Evolutionary conservation across 2,888 invertebrate species (phyloP).

Genomic region (Stenurella melanura): DNA sequence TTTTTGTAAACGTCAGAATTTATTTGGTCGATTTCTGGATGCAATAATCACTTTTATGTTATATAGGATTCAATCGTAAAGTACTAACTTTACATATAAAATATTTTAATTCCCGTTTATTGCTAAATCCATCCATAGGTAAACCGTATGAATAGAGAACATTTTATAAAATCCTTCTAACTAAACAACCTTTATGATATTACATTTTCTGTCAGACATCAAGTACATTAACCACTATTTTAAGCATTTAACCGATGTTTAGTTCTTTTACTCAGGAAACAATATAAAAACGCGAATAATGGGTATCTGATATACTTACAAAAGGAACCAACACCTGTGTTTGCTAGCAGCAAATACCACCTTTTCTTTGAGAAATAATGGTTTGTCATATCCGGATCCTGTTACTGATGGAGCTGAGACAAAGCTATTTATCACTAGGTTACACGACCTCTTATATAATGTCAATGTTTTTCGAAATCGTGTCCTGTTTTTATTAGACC

Average conservation of each 20-base stretch:
- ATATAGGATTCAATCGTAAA: too few relatives aligned
- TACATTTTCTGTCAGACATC: too few relatives aligned
- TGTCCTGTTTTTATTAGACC: conserved; percentile 31
- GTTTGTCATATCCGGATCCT: conserved; percentile 30
- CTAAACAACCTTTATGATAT: too few relatives aligned
- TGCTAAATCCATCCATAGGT: too few relatives aligned
- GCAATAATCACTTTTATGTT: too few relatives aligned
- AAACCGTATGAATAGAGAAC: too few relatives aligned
- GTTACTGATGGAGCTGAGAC: conserved; percentile 23
- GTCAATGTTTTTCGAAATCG: conserved; percentile 39
- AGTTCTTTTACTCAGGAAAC: background rate
- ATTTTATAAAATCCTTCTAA: too few relatives aligned
- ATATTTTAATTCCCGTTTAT: too few relatives aligned
- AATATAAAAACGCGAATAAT: background rate
- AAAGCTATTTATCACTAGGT: conserved; percentile 36
- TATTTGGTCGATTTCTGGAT: too few relatives aligned
- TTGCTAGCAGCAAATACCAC: conserved; percentile 22
- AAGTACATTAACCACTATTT: too few relatives aligned
- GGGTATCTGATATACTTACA: background rate
- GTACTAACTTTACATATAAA: too few relatives aligned
- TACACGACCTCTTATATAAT: conserved; percentile 22
- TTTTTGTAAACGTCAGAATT: too few relatives aligned
- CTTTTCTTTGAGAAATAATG: conserved; percentile 28
- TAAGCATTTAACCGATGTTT: background rate
- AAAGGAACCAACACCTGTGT: conserved; percentile 18